Percentiles rank a stretch among this genome's conserved stretches.
Evolutionary conservation across 2,797 vertebrate species (phyloP).

Genomic region (Gambusia yucatana): DNA sequence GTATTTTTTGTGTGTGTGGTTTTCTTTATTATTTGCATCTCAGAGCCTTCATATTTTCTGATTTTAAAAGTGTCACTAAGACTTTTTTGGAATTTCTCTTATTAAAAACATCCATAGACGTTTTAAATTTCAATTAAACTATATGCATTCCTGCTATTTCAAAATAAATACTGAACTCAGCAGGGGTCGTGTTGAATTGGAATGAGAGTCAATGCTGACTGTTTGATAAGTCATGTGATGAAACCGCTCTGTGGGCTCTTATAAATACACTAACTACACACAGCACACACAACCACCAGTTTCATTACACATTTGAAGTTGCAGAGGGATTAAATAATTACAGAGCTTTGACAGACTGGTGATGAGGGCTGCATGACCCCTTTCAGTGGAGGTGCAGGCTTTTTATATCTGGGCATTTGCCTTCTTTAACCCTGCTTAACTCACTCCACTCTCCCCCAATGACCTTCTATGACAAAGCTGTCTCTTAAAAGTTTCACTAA

Average conservation of each 20-base stretch:
- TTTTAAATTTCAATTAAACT: not conserved
- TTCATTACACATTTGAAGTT: conserved; percentile 72
- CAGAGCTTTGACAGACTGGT: conserved; percentile 60
- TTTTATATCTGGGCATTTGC: conserved; percentile 70
- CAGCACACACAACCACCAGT: conserved; percentile 28
- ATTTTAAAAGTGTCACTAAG: not conserved
- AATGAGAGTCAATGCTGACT: conserved; percentile 21
- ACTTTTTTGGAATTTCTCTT: not conserved
- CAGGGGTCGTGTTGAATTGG: conserved; percentile 28
- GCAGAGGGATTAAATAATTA: conserved; percentile 79
- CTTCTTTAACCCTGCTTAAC: conserved; percentile 60
- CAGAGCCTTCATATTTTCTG: not conserved
- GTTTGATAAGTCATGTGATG: conserved; percentile 40
- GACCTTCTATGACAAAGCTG: conserved; percentile 39
- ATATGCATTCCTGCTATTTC: conserved; percentile 2
- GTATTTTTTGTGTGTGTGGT: not conserved
- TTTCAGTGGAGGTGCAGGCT: conserved; percentile 55
- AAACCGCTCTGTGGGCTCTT: conserved; percentile 30
- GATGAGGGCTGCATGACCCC: conserved; percentile 50
- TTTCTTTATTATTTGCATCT: not conserved
- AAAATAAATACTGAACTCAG: conserved; percentile 29
- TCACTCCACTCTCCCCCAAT: conserved; percentile 33
- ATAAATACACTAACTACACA: conserved; percentile 20
- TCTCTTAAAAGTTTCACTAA: not conserved
- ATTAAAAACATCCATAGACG: not conserved